Evolutionary conservation across 2,888 invertebrate genomes (phyloP), one percentile per base, ranked within the genome.

Genomic region (Catocala sponsa): DNA sequence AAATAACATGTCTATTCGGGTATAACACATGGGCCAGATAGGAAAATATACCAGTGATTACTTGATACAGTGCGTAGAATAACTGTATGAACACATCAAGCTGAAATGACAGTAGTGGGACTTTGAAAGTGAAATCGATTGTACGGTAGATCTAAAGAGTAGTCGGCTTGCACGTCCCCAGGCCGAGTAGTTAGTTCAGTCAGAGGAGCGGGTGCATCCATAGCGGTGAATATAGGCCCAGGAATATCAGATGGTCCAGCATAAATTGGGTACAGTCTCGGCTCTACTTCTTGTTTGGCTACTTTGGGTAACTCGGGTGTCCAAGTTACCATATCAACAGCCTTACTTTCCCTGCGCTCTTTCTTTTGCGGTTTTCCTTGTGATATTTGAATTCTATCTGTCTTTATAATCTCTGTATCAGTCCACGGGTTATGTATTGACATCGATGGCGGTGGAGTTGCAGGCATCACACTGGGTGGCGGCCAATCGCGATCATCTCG

Each of bases 61-160:
- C 80, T 68, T 84, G 74, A 68, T 86, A 89, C 52, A 94, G 70
- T 15, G 87, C 78, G 56, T 84, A 79, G 64, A 92, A 86, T 32
- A 94, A 79, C 61, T 79, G 79, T 12, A 86, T 63, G 60, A 94
- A 90, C 46, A 91, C 81, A 75, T 92, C 88, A 94, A 94, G 92
- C 74, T 93, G 92, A 86, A 94, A 94, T 73, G 90, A 93, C 80
- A 94, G 92, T 75, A 94, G 89, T 78, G 94, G 94, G 87, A 93
- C 85, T 91, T 92, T 93, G 94, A 94, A 92, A 94, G 76, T 82
- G 91, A 87, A 94, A 88, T 76, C 91, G 85, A 89, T 94, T 94
- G 72, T 90, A 94, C 9, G 95, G 95, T 38, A 95, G 76, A 71
- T 95, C 94, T 69, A 95, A 69, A 0, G 94, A 82, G 67, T 93